phyloP scores from a whole-genome alignment of 2,113 vertebrate genomes.

The Ceratotherium simum region DNA sequence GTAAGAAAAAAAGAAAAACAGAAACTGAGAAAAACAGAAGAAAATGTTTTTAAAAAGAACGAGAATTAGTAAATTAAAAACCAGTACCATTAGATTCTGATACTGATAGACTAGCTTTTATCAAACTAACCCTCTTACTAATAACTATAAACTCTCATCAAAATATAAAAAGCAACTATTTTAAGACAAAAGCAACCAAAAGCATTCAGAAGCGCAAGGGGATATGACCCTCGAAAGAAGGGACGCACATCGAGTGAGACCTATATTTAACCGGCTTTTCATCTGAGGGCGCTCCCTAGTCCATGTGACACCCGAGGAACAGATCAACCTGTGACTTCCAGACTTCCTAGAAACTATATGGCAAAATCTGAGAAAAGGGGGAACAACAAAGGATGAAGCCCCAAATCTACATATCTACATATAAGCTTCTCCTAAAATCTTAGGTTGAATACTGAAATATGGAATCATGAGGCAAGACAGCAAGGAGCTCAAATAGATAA shows the following conservation, averaged over 20 bases:
- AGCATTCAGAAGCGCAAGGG: neutral
- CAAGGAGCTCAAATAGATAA: neutral
- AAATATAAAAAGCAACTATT: neutral
- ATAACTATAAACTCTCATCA: neutral
- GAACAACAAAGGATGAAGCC: neutral
- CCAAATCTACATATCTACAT: neutral
- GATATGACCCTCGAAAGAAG: neutral
- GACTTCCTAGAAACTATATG: neutral
- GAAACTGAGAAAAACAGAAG: neutral
- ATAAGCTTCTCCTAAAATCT: neutral
- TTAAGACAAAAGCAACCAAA: neutral
- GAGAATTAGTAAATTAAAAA: neutral
- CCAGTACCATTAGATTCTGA: neutral
- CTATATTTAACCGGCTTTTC: neutral
- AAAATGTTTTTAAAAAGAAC: neutral
- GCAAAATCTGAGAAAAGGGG: neutral
- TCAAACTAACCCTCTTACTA: neutral
- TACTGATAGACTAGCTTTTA: neutral
- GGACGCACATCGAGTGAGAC: neutral
- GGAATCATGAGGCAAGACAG: neutral
- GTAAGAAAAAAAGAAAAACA: neutral
- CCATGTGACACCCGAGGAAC: neutral
- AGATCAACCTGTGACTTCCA: neutral
- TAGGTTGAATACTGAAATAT: neutral
- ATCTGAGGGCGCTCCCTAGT: neutral